Evolutionary conservation across 2,888 invertebrate genomes (phyloP), one percentile per base, ranked within the genome.

Genomic region (Lingula anatina): DNA sequence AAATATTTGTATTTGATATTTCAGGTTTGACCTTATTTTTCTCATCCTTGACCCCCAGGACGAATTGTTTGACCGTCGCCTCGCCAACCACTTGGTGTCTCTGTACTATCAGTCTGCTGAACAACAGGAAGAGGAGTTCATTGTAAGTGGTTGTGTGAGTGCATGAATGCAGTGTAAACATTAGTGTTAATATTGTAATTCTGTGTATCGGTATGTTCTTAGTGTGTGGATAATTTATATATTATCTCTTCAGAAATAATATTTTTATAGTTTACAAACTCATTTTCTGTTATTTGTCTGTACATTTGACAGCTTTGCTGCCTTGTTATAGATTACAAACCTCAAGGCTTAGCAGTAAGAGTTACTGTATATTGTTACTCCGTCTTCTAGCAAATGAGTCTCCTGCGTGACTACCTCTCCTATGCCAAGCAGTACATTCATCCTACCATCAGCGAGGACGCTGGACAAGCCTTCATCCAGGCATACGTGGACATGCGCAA

Each of bases 401-500:
- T 95, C 38, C 81, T 97, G 71, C 85, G 93, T 1, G 97, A 99
- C 76, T 99, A 96, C 78, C 86, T 99, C 45, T 88, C 90, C 1
- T 99, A 91, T 75, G 93, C 76, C 26, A 90, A 92, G 66, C 90
- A 91, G 60, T 86, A 90, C 68, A 81, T 95, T n/a, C 85, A 89
- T 39, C 99, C 99, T 0, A 85, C 84, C 50, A 81, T 99, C 25
- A 86, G 88, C 46, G 95, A 95, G 62, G 87, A 91, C 57, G 93
- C 97, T 0, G 88, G 91, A 39, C 91, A 94, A 68, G 83, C 86
- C 26, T 82, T 99, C 15, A 90, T 95, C 48, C 89, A 94, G 73
- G 86, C 89, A 0, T 99, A 99, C 69, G 92, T 99, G 0, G 93
- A 95, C 67, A 97, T 99, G 97, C 83, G 99, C 65, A 90, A 87